Conservation (phyloP, 2,113 vertebrate species). For the Leuciscus idus region DNA sequence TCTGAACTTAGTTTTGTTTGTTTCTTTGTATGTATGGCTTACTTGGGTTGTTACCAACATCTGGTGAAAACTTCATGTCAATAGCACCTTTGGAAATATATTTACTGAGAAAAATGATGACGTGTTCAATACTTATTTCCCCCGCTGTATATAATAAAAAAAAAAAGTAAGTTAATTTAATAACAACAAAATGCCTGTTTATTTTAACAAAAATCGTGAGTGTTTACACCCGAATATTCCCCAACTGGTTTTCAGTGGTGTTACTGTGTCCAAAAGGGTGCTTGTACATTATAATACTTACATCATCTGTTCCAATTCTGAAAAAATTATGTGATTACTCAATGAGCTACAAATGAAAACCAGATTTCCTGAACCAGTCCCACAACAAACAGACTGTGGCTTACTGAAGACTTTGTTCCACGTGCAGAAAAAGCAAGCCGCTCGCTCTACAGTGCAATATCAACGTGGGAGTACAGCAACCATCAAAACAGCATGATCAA, state of each 20-base stretch:
- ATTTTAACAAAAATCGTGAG: too few relatives aligned
- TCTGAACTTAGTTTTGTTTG: too few relatives aligned
- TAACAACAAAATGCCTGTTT: too few relatives aligned
- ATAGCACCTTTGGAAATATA: too few relatives aligned
- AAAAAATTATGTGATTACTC: background rate
- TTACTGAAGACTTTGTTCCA: constrained; percentile 26
- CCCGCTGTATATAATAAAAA: too few relatives aligned
- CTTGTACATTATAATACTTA: background rate
- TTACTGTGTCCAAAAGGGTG: background rate
- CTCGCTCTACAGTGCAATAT: background rate
- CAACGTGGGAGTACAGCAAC: background rate
- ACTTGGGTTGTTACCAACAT: too few relatives aligned
- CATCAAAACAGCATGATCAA: constrained; percentile 9
- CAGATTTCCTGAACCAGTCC: constrained; percentile 27
- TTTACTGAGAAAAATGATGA: too few relatives aligned
- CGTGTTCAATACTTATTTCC: too few relatives aligned
- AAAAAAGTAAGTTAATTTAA: background rate
- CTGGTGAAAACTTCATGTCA: too few relatives aligned
- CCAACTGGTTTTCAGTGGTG: background rate
- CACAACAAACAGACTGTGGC: constrained; percentile 25
- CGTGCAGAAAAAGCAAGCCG: background rate
- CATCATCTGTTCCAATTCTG: background rate
- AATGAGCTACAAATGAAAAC: constrained; percentile 1
- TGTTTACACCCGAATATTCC: too few relatives aligned
- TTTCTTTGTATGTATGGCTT: too few relatives aligned